Base-by-base conservation (phyloP, 1,140 invertebrate species). In the Brachionus angularis region DNA sequence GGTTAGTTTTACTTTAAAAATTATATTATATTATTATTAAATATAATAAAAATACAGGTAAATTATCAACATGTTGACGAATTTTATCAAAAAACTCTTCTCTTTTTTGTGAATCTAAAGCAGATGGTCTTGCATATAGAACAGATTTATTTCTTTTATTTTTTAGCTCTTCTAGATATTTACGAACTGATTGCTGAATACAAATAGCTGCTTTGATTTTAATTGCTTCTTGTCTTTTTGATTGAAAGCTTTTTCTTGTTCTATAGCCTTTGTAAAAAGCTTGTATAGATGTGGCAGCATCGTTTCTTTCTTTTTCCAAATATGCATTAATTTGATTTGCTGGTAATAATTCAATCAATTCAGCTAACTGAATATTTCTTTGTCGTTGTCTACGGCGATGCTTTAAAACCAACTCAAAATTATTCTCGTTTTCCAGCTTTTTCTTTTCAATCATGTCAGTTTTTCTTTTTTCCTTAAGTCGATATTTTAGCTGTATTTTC, bases 321-420 rank as follows among this genome's bases (percentile, higher is more conserved):
- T 16, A 67, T 21, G 16, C 8, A 31, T 67, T 25, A 33, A 67
- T 47, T 36, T 67, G 18, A 29, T 67, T 67, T 14, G 62, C 42
- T 33, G 62, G 62, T 29, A 67, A 4, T 31, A 67, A 47, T 27
- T 67, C 62, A 2, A 67, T 67, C 23, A 67, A 36, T 16, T 46
- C 31, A 16, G 62, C 36, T 23, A 67, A 21, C n/a, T 67, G 21
- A 16, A 67, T 47, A 3, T 67, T 39, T 1, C 42, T n/a, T 29
- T 67, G 42, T 49, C 62, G 23, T 50, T 67, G 62, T 47, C 31
- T 67, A 21, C 62, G 25, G 18, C 62, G 1, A 67, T 67, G 62
- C n/a, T 18, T 46, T n/a, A 67, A 10, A 12, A 47, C 16, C 2
- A 67, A 21, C 18, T 67, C 39, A 47, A 67, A 67, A 7, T 25